These are phyloP conservation scores for Percopsis transmontana DNA, from an alignment of 2,113 vertebrate genomes.

Conservation along the genomic window DNA sequence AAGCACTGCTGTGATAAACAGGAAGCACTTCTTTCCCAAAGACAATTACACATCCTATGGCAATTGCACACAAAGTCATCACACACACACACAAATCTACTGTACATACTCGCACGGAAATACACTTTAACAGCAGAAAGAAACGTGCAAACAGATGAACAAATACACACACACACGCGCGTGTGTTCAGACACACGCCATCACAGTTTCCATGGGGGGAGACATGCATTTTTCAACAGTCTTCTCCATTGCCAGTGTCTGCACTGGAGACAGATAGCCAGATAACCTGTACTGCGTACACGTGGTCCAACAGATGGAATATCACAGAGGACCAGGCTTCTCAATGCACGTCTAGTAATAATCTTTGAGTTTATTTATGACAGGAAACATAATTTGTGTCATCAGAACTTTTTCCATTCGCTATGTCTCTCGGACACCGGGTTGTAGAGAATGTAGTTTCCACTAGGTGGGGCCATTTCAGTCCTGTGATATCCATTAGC, in stretches of 20 bases:
- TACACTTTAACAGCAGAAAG: neutral
- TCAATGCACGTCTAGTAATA: constrained; percentile 29
- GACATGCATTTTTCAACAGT: constrained; percentile 24
- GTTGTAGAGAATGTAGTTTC: constrained; percentile 2
- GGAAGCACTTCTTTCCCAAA: constrained; percentile 68
- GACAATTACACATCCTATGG: constrained; percentile 67
- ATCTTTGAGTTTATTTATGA: constrained; percentile 64
- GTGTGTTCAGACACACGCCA: constrained; percentile 14
- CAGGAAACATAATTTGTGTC: constrained; percentile 67
- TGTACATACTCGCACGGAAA: constrained; percentile 10
- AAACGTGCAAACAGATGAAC: no score
- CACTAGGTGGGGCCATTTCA: constrained; percentile 55
- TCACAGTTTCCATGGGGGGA: constrained; percentile 10
- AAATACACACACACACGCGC: neutral
- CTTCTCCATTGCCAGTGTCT: constrained; percentile 3
- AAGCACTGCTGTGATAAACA: constrained; percentile 70
- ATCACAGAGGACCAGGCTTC: constrained; percentile 16
- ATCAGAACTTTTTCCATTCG: constrained; percentile 53
- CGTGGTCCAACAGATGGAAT: constrained; percentile 9
- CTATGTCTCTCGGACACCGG: constrained; percentile 14
- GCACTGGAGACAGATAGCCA: constrained; percentile 8
- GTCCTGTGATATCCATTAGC: no score
- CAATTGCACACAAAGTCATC: constrained; percentile 17
- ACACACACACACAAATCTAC: neutral
- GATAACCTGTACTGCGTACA: neutral